These are phyloP conservation scores for Ephydatia muelleri DNA, from an alignment of 37 sponge, comb jelly and placozoan species.

Conservation along the genomic window DNA sequence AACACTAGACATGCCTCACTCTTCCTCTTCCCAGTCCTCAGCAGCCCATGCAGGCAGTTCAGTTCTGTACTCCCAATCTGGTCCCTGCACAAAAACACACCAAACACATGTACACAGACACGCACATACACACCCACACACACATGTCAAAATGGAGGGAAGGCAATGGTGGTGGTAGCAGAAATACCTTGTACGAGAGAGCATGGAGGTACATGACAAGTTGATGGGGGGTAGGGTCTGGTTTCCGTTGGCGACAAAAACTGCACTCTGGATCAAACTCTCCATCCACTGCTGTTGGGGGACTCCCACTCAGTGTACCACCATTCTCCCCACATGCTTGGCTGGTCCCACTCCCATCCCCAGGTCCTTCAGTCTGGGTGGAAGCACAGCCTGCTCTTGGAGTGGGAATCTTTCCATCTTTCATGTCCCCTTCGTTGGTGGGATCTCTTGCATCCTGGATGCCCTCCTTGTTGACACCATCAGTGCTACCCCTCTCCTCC, in stretches of 20 bases:
- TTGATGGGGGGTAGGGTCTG: conserved; percentile 75
- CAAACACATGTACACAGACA: neutral
- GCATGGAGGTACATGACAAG: conserved; percentile 94
- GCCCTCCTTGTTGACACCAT: neutral
- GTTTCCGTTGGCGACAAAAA: conserved; percentile 53
- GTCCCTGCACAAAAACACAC: conserved; percentile 46
- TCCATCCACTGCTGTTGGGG: neutral
- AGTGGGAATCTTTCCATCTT: neutral
- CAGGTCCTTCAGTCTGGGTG: neutral
- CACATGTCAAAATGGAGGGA: neutral
- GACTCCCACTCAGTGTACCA: neutral
- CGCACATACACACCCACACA: neutral
- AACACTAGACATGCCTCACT: neutral
- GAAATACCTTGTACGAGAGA: conserved; percentile 77
- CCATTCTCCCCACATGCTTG: neutral
- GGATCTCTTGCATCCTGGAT: neutral
- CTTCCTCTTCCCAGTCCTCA: conserved; percentile 16
- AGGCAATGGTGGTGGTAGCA: neutral
- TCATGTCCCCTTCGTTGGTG: neutral
- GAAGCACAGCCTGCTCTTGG: neutral
- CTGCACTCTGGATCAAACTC: conserved; percentile 70
- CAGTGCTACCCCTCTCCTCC: neutral
- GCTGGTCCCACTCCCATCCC: neutral
- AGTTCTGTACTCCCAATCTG: conserved; percentile 81
- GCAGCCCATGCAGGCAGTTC: conserved; percentile 76